Evolutionary conservation across 2,113 vertebrate species (phyloP), one percentile per base, ranked within the genome.

Genomic region (Isichthys henryi): DNA sequence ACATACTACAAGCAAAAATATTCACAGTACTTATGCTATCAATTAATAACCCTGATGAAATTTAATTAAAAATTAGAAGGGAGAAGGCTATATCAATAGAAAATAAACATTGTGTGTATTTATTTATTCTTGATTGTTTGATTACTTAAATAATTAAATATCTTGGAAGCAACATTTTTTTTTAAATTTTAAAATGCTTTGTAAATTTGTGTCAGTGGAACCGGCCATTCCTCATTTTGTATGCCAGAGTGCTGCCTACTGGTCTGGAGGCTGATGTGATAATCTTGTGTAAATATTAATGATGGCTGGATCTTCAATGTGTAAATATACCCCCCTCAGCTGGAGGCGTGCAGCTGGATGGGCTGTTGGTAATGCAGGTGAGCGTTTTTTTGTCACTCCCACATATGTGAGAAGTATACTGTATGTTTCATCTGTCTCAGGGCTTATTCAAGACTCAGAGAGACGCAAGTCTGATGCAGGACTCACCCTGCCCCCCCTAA

Each of bases 391-490:
- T 70, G 39, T 88, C 21, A 11, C 43, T 39, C 50, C 35, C 48
- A 49, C 48, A 45, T 17, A 7, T 80, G 13, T 74, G 4, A 80
- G 35, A 39, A 19, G 2, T 2, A 39, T 35, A 87, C 49, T 70
- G n/a, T 90, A 2, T 88, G 77, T 1, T 88, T 52, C 87, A 6
- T 88, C 0, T 85, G 46, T 91, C 91, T 43, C 92, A 99, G 98
- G 97, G 92, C 96, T 98, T 92, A 97, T 99, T 92, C 95, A 98
- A 85, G 97, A 99, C 93, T 95, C 96, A n/a, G 98, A 99, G 92
- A 97, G 98, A 92, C 96, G 98, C n/a, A 99, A 98, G 92, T 98
- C 98, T 82, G 98, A 99, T 89, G 96, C 96, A 19, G 96, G 95
- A 88, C 96, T 96, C 45, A 96, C 95, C 82, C 96, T 99, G 97